Evolutionary conservation across 2,797 vertebrate genomes (phyloP).

Genomic region (Pelochelys cantorii): DNA sequence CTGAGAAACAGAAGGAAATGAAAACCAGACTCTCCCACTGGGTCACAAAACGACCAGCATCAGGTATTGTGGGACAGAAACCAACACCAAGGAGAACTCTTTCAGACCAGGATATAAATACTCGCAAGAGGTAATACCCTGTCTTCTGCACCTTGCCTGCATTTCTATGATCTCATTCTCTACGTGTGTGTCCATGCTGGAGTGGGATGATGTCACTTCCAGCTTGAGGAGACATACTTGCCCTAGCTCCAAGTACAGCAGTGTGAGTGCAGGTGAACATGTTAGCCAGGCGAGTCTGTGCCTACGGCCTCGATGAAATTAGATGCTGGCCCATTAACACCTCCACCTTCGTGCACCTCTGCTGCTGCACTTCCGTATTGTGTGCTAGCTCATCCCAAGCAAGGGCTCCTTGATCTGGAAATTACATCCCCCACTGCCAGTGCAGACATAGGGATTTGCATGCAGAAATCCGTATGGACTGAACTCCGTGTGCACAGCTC

Average conservation of each 20-base stretch:
- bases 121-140: neutral
- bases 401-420: neutral
- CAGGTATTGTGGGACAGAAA: neutral
- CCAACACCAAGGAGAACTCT: neutral
- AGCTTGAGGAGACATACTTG: neutral
- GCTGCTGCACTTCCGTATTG: neutral
- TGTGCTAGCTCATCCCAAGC: neutral
- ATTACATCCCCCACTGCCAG: neutral
- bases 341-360: neutral
- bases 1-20: neutral
- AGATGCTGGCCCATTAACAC: neutral
- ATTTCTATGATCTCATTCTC: neutral
- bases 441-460: neutral
- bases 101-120: neutral
- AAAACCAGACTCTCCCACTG: neutral
- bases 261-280: neutral
- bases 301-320: neutral
- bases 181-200: neutral
- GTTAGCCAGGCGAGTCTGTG: neutral
- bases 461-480: neutral
- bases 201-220: neutral
- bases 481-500: neutral
- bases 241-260: neutral
- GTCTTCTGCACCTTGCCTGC: neutral
- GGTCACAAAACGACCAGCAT: accelerated